These are phyloP conservation scores for Epiperipatus broadwayi DNA, from an alignment of 2,888 invertebrate genomes.

Conservation along the genomic window DNA sequence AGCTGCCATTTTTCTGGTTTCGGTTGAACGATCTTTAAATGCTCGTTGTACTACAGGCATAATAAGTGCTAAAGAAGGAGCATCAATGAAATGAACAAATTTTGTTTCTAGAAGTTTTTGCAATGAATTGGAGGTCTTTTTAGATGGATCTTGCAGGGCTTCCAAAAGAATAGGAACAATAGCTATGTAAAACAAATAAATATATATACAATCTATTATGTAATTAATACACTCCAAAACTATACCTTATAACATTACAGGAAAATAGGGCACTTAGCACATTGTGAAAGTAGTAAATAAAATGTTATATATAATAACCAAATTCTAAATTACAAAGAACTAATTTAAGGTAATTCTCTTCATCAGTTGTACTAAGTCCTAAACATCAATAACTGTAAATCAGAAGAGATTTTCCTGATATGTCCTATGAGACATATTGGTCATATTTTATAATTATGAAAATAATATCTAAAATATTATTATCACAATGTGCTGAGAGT, in stretches of 20 bases:
- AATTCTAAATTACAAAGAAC: neutral
- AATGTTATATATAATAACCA: too few species aligned
- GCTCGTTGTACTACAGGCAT: constrained; percentile 98
- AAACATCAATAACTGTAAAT: too few species aligned
- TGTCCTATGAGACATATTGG: too few species aligned
- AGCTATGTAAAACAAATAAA: constrained; percentile 22
- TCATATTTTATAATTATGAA: too few species aligned
- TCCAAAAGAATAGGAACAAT: constrained; percentile 43
- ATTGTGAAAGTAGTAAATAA: too few species aligned
- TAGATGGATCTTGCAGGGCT: constrained; percentile 86
- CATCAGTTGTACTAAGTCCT: too few species aligned
- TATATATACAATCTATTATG: neutral
- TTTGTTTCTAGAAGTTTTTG: constrained; percentile 81
- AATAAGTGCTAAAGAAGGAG: constrained; percentile 89
- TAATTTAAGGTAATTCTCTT: neutral
- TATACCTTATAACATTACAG: constrained; percentile 1
- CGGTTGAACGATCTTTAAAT: constrained; percentile 90
- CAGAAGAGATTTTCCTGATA: too few species aligned
- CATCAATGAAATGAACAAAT: constrained; percentile 98
- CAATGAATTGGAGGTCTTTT: constrained; percentile 78
- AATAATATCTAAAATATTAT: too few species aligned
- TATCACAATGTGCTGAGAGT: too few species aligned
- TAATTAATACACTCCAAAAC: too few species aligned
- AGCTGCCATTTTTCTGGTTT: constrained; percentile 96
- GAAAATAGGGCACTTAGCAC: neutral